Evolutionary conservation across 1,140 invertebrate species (phyloP), one percentile per base, ranked within the genome.

Genomic region (Thaumetopoea pityocampa): DNA sequence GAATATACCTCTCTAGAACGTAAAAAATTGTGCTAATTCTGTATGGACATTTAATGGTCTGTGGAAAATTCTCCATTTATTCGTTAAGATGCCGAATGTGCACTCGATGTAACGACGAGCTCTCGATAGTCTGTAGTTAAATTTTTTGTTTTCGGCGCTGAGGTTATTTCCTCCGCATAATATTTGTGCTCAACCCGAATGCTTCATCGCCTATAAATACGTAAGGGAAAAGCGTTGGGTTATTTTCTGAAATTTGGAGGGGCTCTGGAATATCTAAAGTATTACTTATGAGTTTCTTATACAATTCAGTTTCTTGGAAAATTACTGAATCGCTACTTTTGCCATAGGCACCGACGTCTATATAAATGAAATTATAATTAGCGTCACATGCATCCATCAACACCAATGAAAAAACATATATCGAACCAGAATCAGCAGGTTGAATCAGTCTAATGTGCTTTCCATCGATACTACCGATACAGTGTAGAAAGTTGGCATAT

Each of bases 391-490:
- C 37, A 7, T 72, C 81, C 29, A 86, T 10, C 9, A 83, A 47
- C 9, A 84, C 64, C 5, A 83, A 59, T 27, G 65, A 78, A 49
- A 67, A 56, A 32, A 59, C 80, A 44, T 59, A 84, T 17, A 54
- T 52, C n/a, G 63, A 66, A 8, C 68, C 70, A 42, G 34, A 47
- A 51, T 69, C 48, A 19, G 37, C 14, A 23, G 73, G 73, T 14
- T 35, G 67, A 40, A 47, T 44, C 12, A 52, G 59, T 24, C 54
- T 33, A 24, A 80, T 43, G 43, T 85, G 74, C 42, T 79, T 85
- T 18, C 74, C 70, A 62, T 82, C 76, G 9, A 83, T 57, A 8
- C 65, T 62, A 12, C 67, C 74, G 12, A 72, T 18, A 30, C 63
- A 72, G 35, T 72, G 47, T n/a, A 65, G 59, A 43, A 71, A 79